Conservation (phyloP, 2,797 vertebrate species). For the Alectoris magna region DNA sequence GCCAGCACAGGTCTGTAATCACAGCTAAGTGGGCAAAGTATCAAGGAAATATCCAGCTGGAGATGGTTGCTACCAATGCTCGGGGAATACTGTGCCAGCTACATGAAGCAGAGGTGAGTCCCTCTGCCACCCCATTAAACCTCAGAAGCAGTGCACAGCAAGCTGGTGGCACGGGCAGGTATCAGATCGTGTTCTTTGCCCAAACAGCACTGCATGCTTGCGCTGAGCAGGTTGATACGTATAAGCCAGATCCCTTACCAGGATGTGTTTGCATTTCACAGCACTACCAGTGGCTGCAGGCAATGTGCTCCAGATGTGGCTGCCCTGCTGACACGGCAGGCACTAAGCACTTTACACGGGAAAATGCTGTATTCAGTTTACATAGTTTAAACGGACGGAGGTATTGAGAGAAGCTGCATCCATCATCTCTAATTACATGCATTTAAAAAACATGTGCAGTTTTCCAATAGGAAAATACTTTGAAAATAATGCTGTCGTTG, state of each 20-base stretch:
- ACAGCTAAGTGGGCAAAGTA: constrained; percentile 16
- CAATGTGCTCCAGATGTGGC: background rate
- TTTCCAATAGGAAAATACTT: background rate
- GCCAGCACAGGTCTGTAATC: background rate
- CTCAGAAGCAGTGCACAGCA: background rate
- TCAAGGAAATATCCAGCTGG: constrained; percentile 12
- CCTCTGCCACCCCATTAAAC: constrained; percentile 11
- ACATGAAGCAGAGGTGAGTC: constrained; percentile 32
- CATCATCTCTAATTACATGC: background rate
- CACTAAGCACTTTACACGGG: background rate
- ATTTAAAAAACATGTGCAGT: background rate
- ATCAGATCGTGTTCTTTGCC: background rate
- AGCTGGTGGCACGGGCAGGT: background rate
- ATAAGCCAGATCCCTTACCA: background rate
- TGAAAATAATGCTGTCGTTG: background rate
- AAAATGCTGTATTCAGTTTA: background rate
- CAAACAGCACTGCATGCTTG: background rate
- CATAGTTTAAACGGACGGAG: background rate
- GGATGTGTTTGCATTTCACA: accelerated
- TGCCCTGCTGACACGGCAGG: background rate
- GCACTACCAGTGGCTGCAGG: background rate
- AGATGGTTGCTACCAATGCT: background rate
- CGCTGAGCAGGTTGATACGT: background rate
- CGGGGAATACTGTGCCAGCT: background rate
- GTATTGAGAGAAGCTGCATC: background rate